A percentile compares a stretch with the other conserved stretches of the same genome.
Evolutionary conservation across 2,888 invertebrate genomes (phyloP).

Genomic region (Hoplodrina blanda): DNA sequence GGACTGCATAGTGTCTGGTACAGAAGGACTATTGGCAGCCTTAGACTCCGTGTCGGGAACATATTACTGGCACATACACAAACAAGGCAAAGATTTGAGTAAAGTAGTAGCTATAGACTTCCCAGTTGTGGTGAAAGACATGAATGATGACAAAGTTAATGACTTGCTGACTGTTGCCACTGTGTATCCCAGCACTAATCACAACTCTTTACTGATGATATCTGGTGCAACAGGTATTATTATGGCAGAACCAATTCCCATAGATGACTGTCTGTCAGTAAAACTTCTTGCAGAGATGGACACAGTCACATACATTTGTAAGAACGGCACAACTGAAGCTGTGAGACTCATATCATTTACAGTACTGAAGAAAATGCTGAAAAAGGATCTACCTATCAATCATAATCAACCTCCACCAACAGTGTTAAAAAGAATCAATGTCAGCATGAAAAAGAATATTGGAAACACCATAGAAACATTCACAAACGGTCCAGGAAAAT

Average conservation of each 20-base stretch:
- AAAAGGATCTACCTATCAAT: conserved; percentile 74
- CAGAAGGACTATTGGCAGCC: conserved; percentile 91
- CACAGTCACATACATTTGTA: conserved; percentile 90
- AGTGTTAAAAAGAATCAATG: conserved; percentile 86
- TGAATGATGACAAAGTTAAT: conserved; percentile 93
- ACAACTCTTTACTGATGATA: conserved; percentile 92
- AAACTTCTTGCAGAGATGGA: conserved; percentile 90
- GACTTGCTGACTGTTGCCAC: conserved; percentile 92
- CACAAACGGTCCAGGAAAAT: conserved; percentile 91
- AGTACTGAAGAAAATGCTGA: conserved; percentile 78
- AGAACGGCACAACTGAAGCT: conserved; percentile 90
- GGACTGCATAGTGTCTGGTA: conserved; percentile 94
- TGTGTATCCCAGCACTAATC: conserved; percentile 86
- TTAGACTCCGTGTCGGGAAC: conserved; percentile 89
- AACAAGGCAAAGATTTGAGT: conserved; percentile 86
- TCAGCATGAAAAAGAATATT: conserved; percentile 90
- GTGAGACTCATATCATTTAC: conserved; percentile 83
- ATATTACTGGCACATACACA: conserved; percentile 91
- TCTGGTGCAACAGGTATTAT: conserved; percentile 93
- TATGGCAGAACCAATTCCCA: conserved; percentile 91
- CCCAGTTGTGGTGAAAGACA: conserved; percentile 93
- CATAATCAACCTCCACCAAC: conserved; percentile 76
- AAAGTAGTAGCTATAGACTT: conserved; percentile 92
- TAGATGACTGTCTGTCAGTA: conserved; percentile 91
- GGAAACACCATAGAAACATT: conserved; percentile 91